Percentiles rank a stretch among this genome's conserved stretches.
These are phyloP conservation scores for Dynastes tityus DNA, from an alignment of 2,888 invertebrate genomes.

Conservation along the genomic window DNA sequence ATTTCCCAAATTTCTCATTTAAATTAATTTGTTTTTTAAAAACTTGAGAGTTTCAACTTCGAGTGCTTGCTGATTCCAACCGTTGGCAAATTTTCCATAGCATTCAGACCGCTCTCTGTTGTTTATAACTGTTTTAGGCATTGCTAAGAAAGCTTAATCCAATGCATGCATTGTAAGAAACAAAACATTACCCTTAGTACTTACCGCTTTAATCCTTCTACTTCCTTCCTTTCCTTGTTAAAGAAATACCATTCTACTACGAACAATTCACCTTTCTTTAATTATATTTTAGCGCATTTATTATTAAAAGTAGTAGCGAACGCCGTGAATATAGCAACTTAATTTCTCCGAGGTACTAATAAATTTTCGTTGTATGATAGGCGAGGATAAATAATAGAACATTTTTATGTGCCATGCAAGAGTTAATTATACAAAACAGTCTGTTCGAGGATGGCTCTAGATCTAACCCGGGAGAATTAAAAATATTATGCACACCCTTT, in stretches of 20 bases:
- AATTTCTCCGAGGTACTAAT: constrained; percentile 53
- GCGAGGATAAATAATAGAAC: constrained; percentile 53
- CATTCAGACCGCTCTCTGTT: too few relatives aligned
- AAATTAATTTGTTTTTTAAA: too few relatives aligned
- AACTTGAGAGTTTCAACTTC: too few relatives aligned
- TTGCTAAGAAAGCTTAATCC: too few relatives aligned
- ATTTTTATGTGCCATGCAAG: constrained; percentile 54
- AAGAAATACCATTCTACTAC: too few relatives aligned
- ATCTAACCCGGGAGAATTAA: constrained; percentile 53
- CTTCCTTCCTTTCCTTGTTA: too few relatives aligned
- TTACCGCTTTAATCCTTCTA: not conserved
- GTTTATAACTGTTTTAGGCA: too few relatives aligned
- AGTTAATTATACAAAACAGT: constrained; percentile 54
- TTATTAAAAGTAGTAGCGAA: constrained; percentile 25
- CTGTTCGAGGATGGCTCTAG: constrained; percentile 54
- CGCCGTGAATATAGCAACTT: constrained; percentile 19
- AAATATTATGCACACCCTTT: constrained; percentile 58
- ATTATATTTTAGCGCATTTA: constrained; percentile 29
- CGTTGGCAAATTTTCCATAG: too few relatives aligned
- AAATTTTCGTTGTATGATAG: constrained; percentile 52
- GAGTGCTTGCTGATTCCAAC: too few relatives aligned
- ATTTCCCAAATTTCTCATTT: too few relatives aligned
- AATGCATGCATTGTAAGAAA: too few relatives aligned
- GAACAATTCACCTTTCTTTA: constrained; percentile 24
- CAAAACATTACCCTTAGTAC: constrained; percentile 5